Evolutionary conservation across 2,797 vertebrate genomes (phyloP).

Genomic region (Sylvia borin): DNA sequence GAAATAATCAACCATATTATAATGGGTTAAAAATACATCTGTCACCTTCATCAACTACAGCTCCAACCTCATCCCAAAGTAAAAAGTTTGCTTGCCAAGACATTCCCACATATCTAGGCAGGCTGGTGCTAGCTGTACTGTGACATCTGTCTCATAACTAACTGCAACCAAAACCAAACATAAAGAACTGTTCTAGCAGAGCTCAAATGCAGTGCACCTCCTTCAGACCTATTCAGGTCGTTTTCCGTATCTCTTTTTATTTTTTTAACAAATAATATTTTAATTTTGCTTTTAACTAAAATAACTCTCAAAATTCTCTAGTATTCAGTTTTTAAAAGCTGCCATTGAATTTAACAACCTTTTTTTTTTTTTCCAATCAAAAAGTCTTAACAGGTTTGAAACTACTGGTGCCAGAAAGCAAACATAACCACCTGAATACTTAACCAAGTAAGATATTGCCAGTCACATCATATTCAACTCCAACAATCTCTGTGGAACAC

Average conservation of each 20-base stretch:
- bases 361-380: background rate
- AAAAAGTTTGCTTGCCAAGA: background rate
- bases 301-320: background rate
- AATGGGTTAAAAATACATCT: background rate
- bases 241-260: background rate
- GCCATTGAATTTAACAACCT: background rate
- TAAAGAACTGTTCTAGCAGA: background rate
- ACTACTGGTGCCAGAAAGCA: background rate
- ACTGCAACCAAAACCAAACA: background rate
- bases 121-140: background rate
- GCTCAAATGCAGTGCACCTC: background rate
- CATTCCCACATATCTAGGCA: background rate
- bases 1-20: background rate
- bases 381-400: background rate
- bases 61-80: background rate
- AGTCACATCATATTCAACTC: background rate
- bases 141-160: background rate
- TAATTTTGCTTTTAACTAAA: background rate
- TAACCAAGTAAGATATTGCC: background rate
- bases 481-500: rapidly evolving
- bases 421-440: background rate
- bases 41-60: background rate
- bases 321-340: background rate
- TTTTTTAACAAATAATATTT: background rate
- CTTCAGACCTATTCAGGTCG: background rate